These are phyloP conservation scores for Forbesichthys papilliferus DNA, from an alignment of 2,113 vertebrate genomes.

Conservation along the genomic window DNA sequence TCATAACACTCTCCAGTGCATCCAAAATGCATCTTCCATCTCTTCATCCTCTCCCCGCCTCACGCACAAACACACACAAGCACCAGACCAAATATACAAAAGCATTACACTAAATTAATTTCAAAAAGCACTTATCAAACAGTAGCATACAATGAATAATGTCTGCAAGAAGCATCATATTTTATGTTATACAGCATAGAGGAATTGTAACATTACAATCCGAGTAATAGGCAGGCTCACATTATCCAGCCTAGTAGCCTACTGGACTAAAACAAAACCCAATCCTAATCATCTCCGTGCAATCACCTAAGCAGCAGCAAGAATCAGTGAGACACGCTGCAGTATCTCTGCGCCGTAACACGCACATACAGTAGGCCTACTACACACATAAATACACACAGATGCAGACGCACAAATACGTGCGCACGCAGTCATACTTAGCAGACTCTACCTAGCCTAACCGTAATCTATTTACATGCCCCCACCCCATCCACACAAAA, in stretches of 20 bases:
- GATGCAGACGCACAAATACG: slow-evolving; percentile 15
- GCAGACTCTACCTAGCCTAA: slow-evolving; percentile 29
- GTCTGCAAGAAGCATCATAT: no score
- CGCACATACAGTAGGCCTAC: slow-evolving; percentile 17
- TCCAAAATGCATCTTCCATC: slow-evolving; percentile 34
- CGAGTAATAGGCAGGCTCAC: no score
- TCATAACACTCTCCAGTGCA: slow-evolving; percentile 54
- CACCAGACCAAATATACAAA: neutral
- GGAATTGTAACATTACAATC: no score
- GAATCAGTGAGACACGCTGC: slow-evolving; percentile 45
- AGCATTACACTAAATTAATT: no score
- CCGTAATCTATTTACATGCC: slow-evolving; percentile 4
- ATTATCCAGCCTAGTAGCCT: no score
- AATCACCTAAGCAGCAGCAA: slow-evolving; percentile 18
- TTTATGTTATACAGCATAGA: no score
- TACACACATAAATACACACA: slow-evolving; percentile 20
- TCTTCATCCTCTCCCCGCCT: neutral
- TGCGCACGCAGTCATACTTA: slow-evolving; percentile 40
- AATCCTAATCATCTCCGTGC: slow-evolving; percentile 37
- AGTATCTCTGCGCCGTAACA: slow-evolving; percentile 53
- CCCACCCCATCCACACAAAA: neutral
- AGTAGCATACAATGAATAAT: neutral
- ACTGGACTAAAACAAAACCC: slow-evolving; percentile 18
- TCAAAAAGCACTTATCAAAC: neutral
- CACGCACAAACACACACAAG: neutral